A percentile compares a stretch with the other conserved stretches of the same genome.
phyloP scores from a whole-genome alignment of 2,888 invertebrate species.

The Alloscopus bannaensis region DNA sequence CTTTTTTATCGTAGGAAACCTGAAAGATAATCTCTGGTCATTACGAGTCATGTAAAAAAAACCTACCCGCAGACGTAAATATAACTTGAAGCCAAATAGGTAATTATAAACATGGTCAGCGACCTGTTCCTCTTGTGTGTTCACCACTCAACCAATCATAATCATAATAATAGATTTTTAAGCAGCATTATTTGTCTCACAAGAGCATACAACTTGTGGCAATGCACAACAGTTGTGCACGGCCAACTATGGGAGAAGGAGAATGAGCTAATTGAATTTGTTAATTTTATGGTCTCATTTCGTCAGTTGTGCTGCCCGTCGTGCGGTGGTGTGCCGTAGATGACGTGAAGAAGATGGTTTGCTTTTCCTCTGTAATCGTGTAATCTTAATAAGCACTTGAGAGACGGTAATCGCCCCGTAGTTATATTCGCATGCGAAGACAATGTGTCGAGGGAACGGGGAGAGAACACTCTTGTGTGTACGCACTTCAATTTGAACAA shows the following conservation, averaged over 20 bases:
- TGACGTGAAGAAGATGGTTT: too few species aligned
- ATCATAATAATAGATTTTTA: not conserved
- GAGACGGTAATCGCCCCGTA: too few species aligned
- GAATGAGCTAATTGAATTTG: conserved; percentile 50
- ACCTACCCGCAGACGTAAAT: too few species aligned
- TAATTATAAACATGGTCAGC: conserved; percentile 56
- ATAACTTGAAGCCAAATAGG: conserved; percentile 20
- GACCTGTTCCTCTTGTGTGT: conserved; percentile 16
- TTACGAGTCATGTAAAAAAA: conserved; percentile 21
- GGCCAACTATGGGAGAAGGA: too few species aligned
- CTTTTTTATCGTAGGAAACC: not conserved
- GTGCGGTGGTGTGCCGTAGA: conserved; percentile 16
- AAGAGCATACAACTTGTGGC: too few species aligned
- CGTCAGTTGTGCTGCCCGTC: not conserved
- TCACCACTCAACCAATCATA: not conserved
- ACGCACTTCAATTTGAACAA: too few species aligned
- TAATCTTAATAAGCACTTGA: conserved; percentile 11
- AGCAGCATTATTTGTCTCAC: not conserved
- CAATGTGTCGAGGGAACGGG: too few species aligned
- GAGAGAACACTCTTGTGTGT: too few species aligned
- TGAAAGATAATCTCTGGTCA: conserved; percentile 29
- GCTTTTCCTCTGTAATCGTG: not conserved
- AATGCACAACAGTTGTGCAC: too few species aligned
- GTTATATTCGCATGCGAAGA: too few species aligned
- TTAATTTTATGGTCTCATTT: conserved; percentile 52